Percentiles rank a stretch among this genome's conserved stretches.
Conservation (phyloP, 2,888 invertebrate genomes). For the Hoplodrina ambigua region DNA sequence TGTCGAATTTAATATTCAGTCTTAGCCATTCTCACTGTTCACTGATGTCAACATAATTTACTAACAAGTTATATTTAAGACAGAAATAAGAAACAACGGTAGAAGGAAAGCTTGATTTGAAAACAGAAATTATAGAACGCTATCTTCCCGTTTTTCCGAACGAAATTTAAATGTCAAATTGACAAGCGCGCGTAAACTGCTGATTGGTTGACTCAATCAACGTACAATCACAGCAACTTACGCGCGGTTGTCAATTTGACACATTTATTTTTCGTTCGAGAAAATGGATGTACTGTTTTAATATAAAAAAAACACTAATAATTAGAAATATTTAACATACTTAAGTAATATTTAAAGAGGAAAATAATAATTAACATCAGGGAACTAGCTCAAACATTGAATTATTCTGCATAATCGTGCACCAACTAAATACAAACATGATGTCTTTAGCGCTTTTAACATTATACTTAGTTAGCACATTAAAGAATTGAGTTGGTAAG, state of each 20-base stretch:
- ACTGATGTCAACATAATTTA: conserved; percentile 32
- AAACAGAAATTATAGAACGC: neutral
- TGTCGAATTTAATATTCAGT: conserved; percentile 71
- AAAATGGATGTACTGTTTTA: neutral
- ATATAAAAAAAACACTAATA: neutral
- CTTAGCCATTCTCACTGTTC: conserved; percentile 69
- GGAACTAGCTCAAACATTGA: conserved; percentile 62
- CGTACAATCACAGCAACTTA: too few species aligned
- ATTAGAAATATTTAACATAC: neutral
- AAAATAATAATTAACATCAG: conserved; percentile 47
- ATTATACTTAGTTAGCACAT: conserved; percentile 12
- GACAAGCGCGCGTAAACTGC: too few species aligned
- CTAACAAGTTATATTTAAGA: neutral
- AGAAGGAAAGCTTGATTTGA: neutral
- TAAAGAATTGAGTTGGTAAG: neutral
- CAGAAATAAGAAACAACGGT: neutral
- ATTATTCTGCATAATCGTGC: conserved; percentile 57
- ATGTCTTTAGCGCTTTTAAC: conserved; percentile 2
- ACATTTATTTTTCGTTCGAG: too few species aligned
- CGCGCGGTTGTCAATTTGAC: too few species aligned
- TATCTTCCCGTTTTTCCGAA: neutral
- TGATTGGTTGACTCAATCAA: too few species aligned
- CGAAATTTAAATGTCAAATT: neutral
- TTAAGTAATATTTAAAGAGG: conserved; percentile 1
- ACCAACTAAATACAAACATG: conserved; percentile 38